Evolutionary conservation across 1,140 invertebrate species (phyloP).

Genomic region (Drosophila mojavensis): DNA sequence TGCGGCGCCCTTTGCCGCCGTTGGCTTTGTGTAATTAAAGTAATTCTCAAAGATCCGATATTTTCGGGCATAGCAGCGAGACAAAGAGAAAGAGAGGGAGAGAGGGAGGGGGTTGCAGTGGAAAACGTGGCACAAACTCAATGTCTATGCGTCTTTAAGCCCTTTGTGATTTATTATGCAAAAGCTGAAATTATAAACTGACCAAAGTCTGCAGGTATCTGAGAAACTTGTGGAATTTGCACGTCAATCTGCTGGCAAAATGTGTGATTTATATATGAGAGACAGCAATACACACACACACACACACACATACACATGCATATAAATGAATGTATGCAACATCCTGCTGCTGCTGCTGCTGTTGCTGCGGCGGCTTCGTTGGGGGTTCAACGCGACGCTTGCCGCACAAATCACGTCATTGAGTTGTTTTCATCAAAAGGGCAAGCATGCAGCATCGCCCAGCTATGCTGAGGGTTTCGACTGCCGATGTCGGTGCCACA

Average conservation of each 20-base stretch:
- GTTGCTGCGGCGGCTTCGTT: slow-evolving; percentile 44
- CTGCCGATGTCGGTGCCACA: slow-evolving; percentile 5
- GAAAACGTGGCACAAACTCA: not conserved
- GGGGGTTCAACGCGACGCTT: slow-evolving; percentile 42
- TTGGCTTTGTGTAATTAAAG: slow-evolving; percentile 70
- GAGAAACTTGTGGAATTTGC: slow-evolving; percentile 58
- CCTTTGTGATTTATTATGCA: slow-evolving; percentile 76
- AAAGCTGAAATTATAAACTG: slow-evolving; percentile 65
- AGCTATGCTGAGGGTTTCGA: not conserved
- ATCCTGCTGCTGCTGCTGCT: slow-evolving; percentile 14
- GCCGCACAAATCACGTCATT: slow-evolving; percentile 78
- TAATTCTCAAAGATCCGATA: slow-evolving; percentile 66
- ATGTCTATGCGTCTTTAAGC: slow-evolving; percentile 38
- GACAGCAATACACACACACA: slow-evolving; percentile 33
- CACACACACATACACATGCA: not conserved
- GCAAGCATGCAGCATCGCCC: slow-evolving; percentile 56
- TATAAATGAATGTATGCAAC: slow-evolving; percentile 9
- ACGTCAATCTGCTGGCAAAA: slow-evolving; percentile 67
- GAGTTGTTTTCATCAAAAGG: slow-evolving; percentile 83
- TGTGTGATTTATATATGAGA: slow-evolving; percentile 79
- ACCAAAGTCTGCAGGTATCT: slow-evolving; percentile 16
- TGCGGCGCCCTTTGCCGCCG: slow-evolving; percentile 8
- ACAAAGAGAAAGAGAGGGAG: too few species aligned
- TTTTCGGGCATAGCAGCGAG: slow-evolving; percentile 7
- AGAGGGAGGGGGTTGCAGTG: slow-evolving; percentile 19